Conservation (phyloP, 2,113 vertebrate genomes). For the Polypterus bichir region DNA sequence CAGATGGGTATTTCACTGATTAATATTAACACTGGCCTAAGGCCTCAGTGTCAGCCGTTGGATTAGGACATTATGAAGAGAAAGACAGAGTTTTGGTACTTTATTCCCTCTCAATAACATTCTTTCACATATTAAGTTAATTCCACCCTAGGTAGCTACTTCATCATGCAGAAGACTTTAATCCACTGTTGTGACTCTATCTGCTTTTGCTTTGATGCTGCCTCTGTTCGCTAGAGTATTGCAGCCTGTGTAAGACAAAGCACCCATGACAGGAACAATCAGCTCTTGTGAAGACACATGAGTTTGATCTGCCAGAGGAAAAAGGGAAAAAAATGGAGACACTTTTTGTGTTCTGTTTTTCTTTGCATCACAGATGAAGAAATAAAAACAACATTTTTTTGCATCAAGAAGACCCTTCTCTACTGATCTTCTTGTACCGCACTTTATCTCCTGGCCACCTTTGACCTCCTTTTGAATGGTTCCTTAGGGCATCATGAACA, state of each 20-base stretch:
- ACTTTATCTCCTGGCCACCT: constrained; percentile 94
- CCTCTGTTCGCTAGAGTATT: constrained; percentile 81
- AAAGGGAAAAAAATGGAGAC: constrained; percentile 28
- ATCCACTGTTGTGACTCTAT: constrained; percentile 97
- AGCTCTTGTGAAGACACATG: constrained; percentile 76
- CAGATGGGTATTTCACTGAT: constrained; percentile 97
- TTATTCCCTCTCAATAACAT: constrained; percentile 99
- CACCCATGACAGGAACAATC: constrained; percentile 95
- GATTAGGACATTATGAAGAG: constrained; percentile 98
- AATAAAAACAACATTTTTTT: constrained; percentile 31
- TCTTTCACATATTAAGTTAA: constrained; percentile 99
- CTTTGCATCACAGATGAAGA: constrained; percentile 41
- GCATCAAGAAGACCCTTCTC: constrained; percentile 61
- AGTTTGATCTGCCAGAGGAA: constrained; percentile 56
- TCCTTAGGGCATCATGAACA: constrained; percentile 68
- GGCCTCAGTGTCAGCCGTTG: constrained; percentile 90
- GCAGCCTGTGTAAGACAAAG: constrained; percentile 90
- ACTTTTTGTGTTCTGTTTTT: constrained; percentile 9
- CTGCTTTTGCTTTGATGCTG: constrained; percentile 90
- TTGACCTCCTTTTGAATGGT: constrained; percentile 78
- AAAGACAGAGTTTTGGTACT: constrained; percentile 98
- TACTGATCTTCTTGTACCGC: constrained; percentile 92
- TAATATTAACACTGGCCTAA: constrained; percentile 86
- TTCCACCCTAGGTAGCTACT: constrained; percentile 99
- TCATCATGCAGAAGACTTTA: constrained; percentile 99